Evolutionary conservation across 2,113 vertebrate species (phyloP), one percentile per base, ranked within the genome.

Genomic region (Perognathus longimembris): DNA sequence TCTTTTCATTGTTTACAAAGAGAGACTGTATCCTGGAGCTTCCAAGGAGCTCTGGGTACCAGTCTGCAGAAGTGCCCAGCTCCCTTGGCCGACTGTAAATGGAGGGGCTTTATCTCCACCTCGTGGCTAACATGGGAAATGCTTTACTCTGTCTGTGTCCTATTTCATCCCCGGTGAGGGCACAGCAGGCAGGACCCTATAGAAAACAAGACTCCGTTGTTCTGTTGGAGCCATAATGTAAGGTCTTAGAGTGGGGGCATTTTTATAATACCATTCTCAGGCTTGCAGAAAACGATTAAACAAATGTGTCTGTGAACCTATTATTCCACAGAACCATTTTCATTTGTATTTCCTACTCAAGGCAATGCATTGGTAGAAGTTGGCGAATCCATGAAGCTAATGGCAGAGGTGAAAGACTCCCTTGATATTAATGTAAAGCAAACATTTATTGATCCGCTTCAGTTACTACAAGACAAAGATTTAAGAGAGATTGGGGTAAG

Each of bases 381-480:
- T 87, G 99, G 99, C 0, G 99, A 99, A 88, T 98, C 98, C 95
- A 98, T 99, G 98, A 99, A 99, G 92, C 99, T 99, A 82, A 99
- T 99, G 99, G 99, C 98, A 0, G 99, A 99, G 38, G 98, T 99
- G 95, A 99, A 99, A 88, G 99, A 99, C 84, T 98, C 98, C 0
- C 98, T 99, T 57, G 99, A 99, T 97, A 99, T 99, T 95, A 98
- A 96, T 0, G 99, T 99, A 92, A 99, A 99, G 95, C 99, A 99
- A 94, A 99, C 99, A 93, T 99, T 99, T 91, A 98, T 99, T 57
- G 99, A 99, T 91, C 99, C 99, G 2, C 97, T 99, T 74, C 99
- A 99, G 96, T 98, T 98, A 77, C 77, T 99, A 45, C 99, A 99
- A 93, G 99, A 99, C 91, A 99, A 99, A 97, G 99, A 99, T 95